Conservation (phyloP, 2,113 vertebrate genomes). For the Aspidoscelis tigris region DNA sequence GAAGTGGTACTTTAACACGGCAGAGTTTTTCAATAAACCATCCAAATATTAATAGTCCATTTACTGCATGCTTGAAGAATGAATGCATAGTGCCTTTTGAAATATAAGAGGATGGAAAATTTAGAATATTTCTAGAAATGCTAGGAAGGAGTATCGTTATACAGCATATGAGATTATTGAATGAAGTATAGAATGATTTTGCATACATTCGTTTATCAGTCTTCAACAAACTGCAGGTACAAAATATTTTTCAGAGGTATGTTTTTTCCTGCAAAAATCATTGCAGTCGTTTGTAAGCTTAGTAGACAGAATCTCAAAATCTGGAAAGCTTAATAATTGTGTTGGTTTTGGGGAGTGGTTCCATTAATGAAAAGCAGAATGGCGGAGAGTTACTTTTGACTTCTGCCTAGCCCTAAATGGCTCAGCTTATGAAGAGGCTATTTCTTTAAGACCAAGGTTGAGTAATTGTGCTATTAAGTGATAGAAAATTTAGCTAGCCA, state of each 20-base stretch:
- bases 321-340: background rate
- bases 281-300: background rate
- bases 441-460: background rate
- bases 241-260: background rate
- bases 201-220: background rate
- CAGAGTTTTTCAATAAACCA: conserved; percentile 56
- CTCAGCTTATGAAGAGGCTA: background rate
- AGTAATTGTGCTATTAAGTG: background rate
- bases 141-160: background rate
- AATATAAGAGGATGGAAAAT: conserved; percentile 55
- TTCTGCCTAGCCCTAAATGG: background rate
- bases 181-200: background rate
- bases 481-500: background rate
- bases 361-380: background rate
- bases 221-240: background rate
- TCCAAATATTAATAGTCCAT: conserved; percentile 73
- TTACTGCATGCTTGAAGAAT: conserved; percentile 76
- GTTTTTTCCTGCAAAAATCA: background rate
- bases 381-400: background rate
- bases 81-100: conserved; percentile 78
- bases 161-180: background rate
- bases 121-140: conserved; percentile 28
- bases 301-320: background rate
- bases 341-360: background rate
- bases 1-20: conserved; percentile 66